Evolutionary conservation across 2,888 invertebrate genomes (phyloP).

Genomic region (Trachelus iudaicus): DNA sequence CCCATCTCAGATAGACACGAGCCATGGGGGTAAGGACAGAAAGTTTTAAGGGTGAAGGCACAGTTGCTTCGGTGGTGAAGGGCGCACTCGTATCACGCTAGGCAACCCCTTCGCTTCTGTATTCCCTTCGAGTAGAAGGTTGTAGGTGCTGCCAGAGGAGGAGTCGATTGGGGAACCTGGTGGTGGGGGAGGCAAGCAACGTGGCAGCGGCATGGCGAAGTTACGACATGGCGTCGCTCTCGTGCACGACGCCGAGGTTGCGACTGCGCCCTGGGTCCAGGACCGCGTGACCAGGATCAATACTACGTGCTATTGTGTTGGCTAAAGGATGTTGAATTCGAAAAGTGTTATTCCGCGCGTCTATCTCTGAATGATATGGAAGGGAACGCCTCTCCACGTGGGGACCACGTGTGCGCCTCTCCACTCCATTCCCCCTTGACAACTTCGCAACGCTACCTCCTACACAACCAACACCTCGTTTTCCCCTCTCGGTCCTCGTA

Average conservation of each 20-base stretch:
- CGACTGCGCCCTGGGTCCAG: conserved; percentile 69
- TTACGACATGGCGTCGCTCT: conserved; percentile 50
- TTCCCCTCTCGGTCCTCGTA: too few species aligned
- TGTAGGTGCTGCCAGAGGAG: too few species aligned
- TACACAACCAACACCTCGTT: too few species aligned
- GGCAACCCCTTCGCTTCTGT: too few species aligned
- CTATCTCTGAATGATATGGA: conserved; percentile 66
- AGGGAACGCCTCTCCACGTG: conserved; percentile 63
- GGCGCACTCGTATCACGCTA: too few species aligned
- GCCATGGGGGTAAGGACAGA: too few species aligned
- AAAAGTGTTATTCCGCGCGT: conserved; percentile 66
- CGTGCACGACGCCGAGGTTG: conserved; percentile 55
- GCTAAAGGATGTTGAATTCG: conserved; percentile 64
- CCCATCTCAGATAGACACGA: too few species aligned
- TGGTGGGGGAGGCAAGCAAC: conserved; percentile 44
- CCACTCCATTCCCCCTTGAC: conserved; percentile 39
- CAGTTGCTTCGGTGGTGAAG: too few species aligned
- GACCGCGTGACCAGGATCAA: conserved; percentile 65
- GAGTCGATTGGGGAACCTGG: neutral
- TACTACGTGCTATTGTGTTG: conserved; percentile 40
- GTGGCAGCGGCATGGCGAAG: conserved; percentile 67
- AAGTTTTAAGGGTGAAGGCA: too few species aligned
- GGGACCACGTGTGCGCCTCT: conserved; percentile 60
- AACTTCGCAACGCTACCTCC: conserved; percentile 15
- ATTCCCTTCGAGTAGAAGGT: too few species aligned